Conservation (phyloP, 2,888 invertebrate genomes). For the Prosapia bicincta region DNA sequence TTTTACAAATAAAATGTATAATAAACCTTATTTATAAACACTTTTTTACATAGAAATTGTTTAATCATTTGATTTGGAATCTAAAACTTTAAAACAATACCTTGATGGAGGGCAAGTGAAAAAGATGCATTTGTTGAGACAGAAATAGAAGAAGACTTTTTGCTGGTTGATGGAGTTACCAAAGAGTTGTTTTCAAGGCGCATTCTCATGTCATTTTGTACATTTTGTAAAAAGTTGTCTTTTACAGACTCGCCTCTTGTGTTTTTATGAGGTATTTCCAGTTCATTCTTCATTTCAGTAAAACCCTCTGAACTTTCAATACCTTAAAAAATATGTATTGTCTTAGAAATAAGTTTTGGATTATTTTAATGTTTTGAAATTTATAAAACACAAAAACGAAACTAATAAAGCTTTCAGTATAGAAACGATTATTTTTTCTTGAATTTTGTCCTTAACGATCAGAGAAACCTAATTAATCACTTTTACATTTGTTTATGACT, state of each 20-base stretch:
- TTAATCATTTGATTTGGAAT: not conserved
- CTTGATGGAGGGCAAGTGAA: not conserved
- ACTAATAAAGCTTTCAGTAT: no score
- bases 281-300: slow-evolving; percentile 8
- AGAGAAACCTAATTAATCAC: no score
- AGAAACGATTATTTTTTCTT: no score
- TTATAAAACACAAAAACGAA: no score
- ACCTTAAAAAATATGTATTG: not conserved
- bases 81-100: not conserved
- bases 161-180: not conserved
- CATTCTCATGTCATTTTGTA: not conserved
- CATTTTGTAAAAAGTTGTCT: not conserved
- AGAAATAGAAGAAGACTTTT: not conserved
- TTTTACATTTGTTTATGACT: no score
- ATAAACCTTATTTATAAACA: no score
- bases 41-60: no score
- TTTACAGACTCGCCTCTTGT: not conserved
- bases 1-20: no score
- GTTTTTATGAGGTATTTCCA: slow-evolving; percentile 1
- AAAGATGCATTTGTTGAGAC: not conserved
- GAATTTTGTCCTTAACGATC: no score
- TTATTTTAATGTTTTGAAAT: no score
- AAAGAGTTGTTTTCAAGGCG: not conserved
- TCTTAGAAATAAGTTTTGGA: not conserved
- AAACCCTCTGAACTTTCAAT: slow-evolving; percentile 13